Evolutionary conservation across 1,140 invertebrate genomes (phyloP), one percentile per base, ranked within the genome.

Genomic region (Ephestia elutella): DNA sequence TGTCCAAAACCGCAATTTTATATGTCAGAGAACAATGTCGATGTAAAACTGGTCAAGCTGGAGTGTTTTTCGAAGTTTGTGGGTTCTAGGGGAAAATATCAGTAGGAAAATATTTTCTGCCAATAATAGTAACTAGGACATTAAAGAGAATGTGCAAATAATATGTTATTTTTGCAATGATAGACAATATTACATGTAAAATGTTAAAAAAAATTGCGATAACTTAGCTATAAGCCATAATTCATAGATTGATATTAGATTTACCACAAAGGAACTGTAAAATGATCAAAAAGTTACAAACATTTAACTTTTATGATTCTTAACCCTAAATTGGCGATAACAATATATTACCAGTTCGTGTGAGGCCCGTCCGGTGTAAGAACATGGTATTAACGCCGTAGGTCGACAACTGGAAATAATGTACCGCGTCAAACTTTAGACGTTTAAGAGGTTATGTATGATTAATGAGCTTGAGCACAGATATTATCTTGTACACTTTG

Each of bases 391-490:
- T 73, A 66, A 73, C 18, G 32, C 32, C 32, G 32, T 35, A 11
- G 32, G 9, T 35, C 32, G 32, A 35, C 32, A 48, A 32, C 58
- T 13, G 63, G 64, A 56, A 72, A 63, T 74, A 70, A 73, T 73
- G 64, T 61, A 59, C 18, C 59, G 58, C 35, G 59, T 59, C 59
- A 56, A 75, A 80, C 60, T 80, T 77, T 57, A 59, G 60, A 73
- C 71, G 62, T 73, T 75, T 71, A 75, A 73, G 68, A 75, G 63
- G 62, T 61, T 53, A 62, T 72, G 77, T 75, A 78, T 78, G 71
- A 80, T 80, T 70, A 60, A 57, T 35, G 32, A 35, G 32, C 32
- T 35, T 9, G 8, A 11, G 32, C 32, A 13, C 32, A 35, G 32
- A 35, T 35, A 35, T 35, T 35, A 35, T 13, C 32, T 35, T 35